A percentile compares a stretch with the other conserved stretches of the same genome.
phyloP scores from a whole-genome alignment of 2,888 invertebrate species.

The Celastrina argiolus region DNA sequence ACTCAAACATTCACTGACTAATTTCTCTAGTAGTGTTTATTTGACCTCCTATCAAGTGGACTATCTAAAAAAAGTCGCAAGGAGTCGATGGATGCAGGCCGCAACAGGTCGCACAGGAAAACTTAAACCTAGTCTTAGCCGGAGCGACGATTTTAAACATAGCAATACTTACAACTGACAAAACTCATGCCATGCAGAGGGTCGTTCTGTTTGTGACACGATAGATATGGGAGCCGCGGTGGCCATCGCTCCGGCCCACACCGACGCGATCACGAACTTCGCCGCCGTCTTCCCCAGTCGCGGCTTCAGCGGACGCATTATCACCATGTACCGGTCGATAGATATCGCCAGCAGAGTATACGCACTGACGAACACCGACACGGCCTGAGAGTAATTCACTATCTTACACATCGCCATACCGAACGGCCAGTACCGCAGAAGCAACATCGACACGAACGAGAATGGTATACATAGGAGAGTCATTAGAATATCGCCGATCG shows the following conservation, averaged over 20 bases:
- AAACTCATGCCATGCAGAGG: constrained; percentile 77
- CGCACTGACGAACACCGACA: constrained; percentile 90
- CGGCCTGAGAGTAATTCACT: constrained; percentile 89
- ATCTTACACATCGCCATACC: constrained; percentile 88
- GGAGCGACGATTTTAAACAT: no score
- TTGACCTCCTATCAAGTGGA: no score
- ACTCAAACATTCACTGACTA: no score
- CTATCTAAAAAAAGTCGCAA: no score
- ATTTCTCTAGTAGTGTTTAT: no score
- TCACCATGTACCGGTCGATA: constrained; percentile 92
- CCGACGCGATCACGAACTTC: constrained; percentile 81
- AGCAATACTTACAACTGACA: constrained; percentile 80
- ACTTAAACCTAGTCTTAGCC: no score
- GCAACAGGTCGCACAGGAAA: no score
- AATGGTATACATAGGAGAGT: constrained; percentile 94
- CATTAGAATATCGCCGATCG: constrained; percentile 93
- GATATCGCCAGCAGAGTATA: constrained; percentile 95
- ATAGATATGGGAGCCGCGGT: constrained; percentile 90
- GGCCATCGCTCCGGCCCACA: constrained; percentile 86
- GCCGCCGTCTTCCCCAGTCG: constrained; percentile 85
- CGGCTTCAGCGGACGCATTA: constrained; percentile 91
- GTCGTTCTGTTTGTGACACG: constrained; percentile 82
- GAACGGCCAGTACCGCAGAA: constrained; percentile 93
- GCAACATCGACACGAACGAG: constrained; percentile 87
- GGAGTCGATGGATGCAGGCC: no score